phyloP scores from a whole-genome alignment of 2,797 vertebrate genomes.

The Tachyglossus aculeatus region DNA sequence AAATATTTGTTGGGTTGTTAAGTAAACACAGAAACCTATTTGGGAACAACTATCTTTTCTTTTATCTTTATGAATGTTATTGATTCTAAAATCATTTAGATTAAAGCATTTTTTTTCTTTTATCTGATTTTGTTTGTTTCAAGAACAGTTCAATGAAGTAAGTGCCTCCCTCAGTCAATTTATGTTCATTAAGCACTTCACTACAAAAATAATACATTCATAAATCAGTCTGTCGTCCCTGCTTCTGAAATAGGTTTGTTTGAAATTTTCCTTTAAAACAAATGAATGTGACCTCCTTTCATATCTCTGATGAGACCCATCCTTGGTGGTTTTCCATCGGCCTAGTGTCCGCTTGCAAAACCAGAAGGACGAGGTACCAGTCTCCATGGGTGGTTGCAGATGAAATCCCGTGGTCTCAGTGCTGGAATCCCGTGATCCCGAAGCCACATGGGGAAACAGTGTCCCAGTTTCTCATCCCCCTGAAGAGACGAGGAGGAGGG shows the following conservation, averaged over 20 bases:
- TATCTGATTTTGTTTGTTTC: constrained; percentile 55
- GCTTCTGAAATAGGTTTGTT: not conserved
- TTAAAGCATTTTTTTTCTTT: constrained; percentile 53
- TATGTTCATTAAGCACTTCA: constrained; percentile 54
- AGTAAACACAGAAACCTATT: constrained; percentile 56
- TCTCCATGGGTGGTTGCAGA: too few relatives aligned
- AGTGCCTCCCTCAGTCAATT: constrained; percentile 33
- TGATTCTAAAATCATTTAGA: constrained; percentile 58
- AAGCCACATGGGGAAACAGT: too few relatives aligned
- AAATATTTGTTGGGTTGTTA: constrained; percentile 64
- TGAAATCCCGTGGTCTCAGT: too few relatives aligned
- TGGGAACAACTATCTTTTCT: constrained; percentile 41
- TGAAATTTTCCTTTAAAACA: not conserved
- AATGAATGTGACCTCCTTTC: not conserved
- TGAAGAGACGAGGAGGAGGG: too few relatives aligned
- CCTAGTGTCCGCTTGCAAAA: too few relatives aligned
- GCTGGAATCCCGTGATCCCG: too few relatives aligned
- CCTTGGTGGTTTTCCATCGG: too few relatives aligned
- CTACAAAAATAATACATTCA: constrained; percentile 31
- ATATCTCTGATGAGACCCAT: not conserved
- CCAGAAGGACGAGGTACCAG: too few relatives aligned
- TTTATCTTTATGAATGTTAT: constrained; percentile 56
- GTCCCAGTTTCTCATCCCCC: too few relatives aligned
- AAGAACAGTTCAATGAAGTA: constrained; percentile 43
- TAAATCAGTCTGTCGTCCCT: constrained; percentile 30